Conservation (phyloP, 2,888 invertebrate genomes). For the Macaria liturata region DNA sequence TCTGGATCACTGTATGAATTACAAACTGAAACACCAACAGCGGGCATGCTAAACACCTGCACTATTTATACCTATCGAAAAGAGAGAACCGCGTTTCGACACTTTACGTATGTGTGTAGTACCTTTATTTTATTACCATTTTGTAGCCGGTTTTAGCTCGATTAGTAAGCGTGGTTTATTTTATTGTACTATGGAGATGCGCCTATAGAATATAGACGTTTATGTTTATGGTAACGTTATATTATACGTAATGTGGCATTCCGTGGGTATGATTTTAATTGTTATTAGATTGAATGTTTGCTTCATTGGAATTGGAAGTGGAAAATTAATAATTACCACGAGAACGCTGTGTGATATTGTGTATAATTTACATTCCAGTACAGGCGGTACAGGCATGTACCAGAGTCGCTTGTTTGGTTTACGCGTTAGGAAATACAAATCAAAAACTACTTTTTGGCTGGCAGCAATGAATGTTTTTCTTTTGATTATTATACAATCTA, state of each 20-base stretch:
- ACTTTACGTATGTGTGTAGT: constrained; percentile 71
- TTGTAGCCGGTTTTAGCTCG: constrained; percentile 78
- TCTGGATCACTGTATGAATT: too few species aligned
- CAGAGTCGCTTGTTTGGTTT: too few species aligned
- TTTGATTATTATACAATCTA: too few species aligned
- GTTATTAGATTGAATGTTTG: constrained; percentile 19
- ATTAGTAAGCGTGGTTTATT: constrained; percentile 73
- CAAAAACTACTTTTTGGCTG: too few species aligned
- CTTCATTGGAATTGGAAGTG: constrained; percentile 4
- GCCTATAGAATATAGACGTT: constrained; percentile 51
- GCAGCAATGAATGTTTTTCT: too few species aligned
- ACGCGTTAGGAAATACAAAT: too few species aligned
- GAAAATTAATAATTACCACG: constrained; percentile 20
- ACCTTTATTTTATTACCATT: constrained; percentile 79
- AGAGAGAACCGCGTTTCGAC: constrained; percentile 74
- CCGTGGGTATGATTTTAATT: constrained; percentile 23
- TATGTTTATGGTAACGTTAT: constrained; percentile 18
- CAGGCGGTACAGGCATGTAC: too few species aligned
- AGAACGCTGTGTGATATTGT: constrained; percentile 2
- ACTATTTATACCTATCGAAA: constrained; percentile 79
- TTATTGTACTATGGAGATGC: constrained; percentile 65
- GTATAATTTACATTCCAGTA: too few species aligned
- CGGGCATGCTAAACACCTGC: constrained; percentile 44
- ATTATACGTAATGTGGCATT: constrained; percentile 25
- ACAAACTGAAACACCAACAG: too few species aligned